Evolutionary conservation across 2,888 invertebrate genomes (phyloP), one percentile per base, ranked within the genome.

Genomic region (Agriopis marginaria): DNA sequence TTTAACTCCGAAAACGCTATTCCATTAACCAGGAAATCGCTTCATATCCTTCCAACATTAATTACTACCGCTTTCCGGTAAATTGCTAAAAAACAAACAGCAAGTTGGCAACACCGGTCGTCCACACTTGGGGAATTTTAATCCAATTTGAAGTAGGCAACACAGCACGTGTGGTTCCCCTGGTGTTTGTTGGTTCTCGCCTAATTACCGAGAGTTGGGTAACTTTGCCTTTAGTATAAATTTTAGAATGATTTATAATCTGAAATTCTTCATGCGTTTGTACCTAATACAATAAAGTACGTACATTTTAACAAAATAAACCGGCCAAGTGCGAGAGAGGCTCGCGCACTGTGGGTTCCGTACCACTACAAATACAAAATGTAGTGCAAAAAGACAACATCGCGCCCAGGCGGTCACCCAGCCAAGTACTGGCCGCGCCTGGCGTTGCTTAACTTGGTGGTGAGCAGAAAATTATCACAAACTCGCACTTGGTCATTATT

Each of bases 171-270:
- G 68, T 54, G 68, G 67, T 70, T 66, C 76, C 55, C 44, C 68
- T 71, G 75, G 76, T 67, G 77, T 77, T 76, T 79, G 78, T 81
- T 79, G 73, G 74, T 75, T 72, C 72, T 63, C 67, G 75, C 78
- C 74, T 79, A 81, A 81, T 81, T 81, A 77, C 75, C 70, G 61
- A 54, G 68, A 73, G 76, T 72, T 75, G 50, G 54, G 40, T 56
- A 78, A 76, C 74, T 76, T 77, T 71, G 62, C 64, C 64, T 58
- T 70, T 51, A 55, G 72, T 61, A 71, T 68, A 58, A 23, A 75
- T 71, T 77, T 74, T 71, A 64, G 54, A 67, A 45, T 58, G 23
- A 58, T 58, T 58, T 58, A 58, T 47, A 58, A 17, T 56, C 10
- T 14, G 9, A 14, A 42, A 42, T 4, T 39, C 32, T 54, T 54